Conservation (phyloP, 2,797 vertebrate species). For the Myotis myotis region DNA sequence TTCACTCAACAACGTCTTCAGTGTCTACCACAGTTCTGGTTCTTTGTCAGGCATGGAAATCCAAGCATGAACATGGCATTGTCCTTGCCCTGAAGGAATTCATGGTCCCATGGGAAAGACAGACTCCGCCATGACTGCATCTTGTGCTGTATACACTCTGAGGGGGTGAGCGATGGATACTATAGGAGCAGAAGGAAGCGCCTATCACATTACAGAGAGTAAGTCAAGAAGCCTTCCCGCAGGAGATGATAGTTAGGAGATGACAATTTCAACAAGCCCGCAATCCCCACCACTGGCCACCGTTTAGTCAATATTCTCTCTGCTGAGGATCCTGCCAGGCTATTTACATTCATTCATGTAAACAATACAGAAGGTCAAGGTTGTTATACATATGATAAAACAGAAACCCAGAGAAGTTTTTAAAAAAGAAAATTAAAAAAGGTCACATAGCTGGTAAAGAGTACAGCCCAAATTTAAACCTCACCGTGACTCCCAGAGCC, state of each 20-base stretch:
- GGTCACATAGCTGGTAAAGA: neutral
- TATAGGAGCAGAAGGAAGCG: neutral
- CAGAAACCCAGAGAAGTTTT: neutral
- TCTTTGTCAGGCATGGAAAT: neutral
- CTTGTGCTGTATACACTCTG: neutral
- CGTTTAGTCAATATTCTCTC: neutral
- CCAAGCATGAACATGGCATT: neutral
- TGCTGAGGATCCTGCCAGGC: neutral
- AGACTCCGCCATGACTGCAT: neutral
- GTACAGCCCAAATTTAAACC: neutral
- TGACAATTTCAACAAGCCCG: neutral
- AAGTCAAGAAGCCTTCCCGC: neutral
- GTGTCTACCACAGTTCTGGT: neutral
- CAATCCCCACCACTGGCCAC: neutral
- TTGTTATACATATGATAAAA: conserved; percentile 34
- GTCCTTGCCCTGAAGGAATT: neutral
- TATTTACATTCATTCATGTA: neutral
- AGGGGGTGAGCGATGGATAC: neutral
- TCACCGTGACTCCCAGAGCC: neutral
- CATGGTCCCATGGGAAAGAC: neutral
- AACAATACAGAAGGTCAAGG: neutral
- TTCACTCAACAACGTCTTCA: neutral
- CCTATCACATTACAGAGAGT: neutral
- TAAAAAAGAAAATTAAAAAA: neutral
- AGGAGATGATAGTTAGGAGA: neutral